Evolutionary conservation across 2,888 invertebrate genomes (phyloP), one percentile per base, ranked within the genome.

Genomic region (Drosophila lutescens): DNA sequence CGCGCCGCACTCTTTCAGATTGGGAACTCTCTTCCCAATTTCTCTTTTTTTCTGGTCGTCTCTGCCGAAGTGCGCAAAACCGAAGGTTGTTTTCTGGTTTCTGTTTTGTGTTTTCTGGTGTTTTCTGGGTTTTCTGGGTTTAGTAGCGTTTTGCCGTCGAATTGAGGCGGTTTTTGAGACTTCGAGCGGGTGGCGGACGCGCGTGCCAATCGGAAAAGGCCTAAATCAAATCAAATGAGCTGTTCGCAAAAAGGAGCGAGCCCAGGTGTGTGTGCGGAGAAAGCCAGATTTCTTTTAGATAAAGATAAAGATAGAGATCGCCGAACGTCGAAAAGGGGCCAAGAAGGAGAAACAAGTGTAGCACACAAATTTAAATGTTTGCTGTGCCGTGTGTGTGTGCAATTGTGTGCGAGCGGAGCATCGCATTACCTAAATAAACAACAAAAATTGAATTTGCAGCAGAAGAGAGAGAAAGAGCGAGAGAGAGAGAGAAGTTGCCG

Each of bases 271-370:
- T 30, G 15, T n/a, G 46, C 30, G 61, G 61, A 61, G 62, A 62
- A 62, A 62, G 62, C 63, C 47, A 62, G 61, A 46, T 38, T n/a
- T 23, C 26, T 30, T 47, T 13, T 4, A 20, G 17, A 20, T 43
- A 2, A 41, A 17, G 17, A 43, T 43, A 12, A 12, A 12, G 43
- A 44, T 43, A 44, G 32, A 61, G 62, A 61, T 61, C 44, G 36
- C 36, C 43, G 36, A 65, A 68, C 44, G 36, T 30, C 43, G 36
- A 65, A 68, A 7, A 15, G 47, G 47, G 58, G 68, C 61, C 62
- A 58, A 58, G 57, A 20, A 20, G 10, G 46, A 62, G 78, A 84
- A 84, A 82, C 82, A 86, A 82, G 87, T 82, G 87, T 75, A 12
- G 41, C 41, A 65, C 47, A 68, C 55, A 65, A 58, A 66, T 62